Percentiles rank a stretch among this genome's conserved stretches.
Evolutionary conservation across 2,113 vertebrate species (phyloP).

Genomic region (Cebus imitator): DNA sequence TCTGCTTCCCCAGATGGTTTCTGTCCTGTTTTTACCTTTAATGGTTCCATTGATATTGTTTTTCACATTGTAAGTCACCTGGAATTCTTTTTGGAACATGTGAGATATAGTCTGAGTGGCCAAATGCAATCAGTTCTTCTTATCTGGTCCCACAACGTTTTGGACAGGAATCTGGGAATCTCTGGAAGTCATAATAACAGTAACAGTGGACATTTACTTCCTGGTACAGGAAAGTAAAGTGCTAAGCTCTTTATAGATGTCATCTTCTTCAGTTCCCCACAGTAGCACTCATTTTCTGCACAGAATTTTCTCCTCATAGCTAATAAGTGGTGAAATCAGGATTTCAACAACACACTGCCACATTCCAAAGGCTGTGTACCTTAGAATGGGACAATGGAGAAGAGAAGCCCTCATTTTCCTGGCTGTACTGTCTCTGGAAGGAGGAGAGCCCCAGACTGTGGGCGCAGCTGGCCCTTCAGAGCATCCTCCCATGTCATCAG

Average conservation of each 20-base stretch:
- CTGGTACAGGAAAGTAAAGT: not conserved
- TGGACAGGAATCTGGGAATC: not conserved
- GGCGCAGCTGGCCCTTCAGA: not conserved
- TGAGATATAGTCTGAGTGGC: not conserved
- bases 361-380: not conserved
- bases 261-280: not conserved
- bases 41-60: not conserved
- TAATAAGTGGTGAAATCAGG: not conserved
- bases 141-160: not conserved
- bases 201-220: not conserved
- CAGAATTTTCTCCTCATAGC: not conserved
- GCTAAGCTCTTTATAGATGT: not conserved
- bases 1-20: constrained; percentile 24
- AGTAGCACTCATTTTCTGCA: not conserved
- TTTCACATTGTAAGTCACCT: not conserved
- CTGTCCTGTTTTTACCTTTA: not conserved
- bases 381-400: accelerated
- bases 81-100: not conserved
- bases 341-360: not conserved
- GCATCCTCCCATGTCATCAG: not conserved
- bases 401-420: not conserved
- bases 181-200: not conserved
- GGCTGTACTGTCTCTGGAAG: not conserved
- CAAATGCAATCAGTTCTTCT: not conserved
- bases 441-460: not conserved